These are phyloP conservation scores for Drosophila basisetae DNA, from an alignment of 2,888 invertebrate genomes.

Conservation along the genomic window DNA sequence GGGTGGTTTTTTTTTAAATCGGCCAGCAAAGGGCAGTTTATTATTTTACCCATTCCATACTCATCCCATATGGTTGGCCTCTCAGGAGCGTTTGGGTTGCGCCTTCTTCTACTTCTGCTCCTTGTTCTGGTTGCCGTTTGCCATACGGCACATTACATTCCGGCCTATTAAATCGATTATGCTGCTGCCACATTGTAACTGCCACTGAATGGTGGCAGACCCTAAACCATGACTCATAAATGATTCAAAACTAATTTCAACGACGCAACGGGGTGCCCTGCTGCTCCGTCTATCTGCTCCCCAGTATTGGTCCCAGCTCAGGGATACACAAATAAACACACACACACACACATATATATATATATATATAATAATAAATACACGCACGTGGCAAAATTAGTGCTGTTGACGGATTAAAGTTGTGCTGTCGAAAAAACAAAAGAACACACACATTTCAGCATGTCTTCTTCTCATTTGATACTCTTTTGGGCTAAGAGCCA, in stretches of 20 bases:
- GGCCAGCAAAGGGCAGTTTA: neutral
- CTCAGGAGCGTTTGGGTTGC: constrained; percentile 36
- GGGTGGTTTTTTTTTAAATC: constrained; percentile 28
- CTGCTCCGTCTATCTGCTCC: constrained; percentile 30
- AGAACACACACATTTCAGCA: constrained; percentile 23
- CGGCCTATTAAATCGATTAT: constrained; percentile 77
- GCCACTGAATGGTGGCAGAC: constrained; percentile 65
- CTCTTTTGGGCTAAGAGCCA: neutral
- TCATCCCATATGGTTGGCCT: constrained; percentile 53
- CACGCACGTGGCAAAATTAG: constrained; percentile 68
- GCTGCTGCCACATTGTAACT: constrained; percentile 49
- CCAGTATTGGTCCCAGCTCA: constrained; percentile 35
- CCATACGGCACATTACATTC: constrained; percentile 72
- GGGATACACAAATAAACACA: constrained; percentile 29
- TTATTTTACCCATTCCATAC: constrained; percentile 1
- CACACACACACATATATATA: constrained; percentile 37
- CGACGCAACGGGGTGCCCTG: constrained; percentile 63
- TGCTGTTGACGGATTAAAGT: constrained; percentile 69
- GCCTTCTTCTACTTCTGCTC: neutral
- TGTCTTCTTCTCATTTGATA: constrained; percentile 27
- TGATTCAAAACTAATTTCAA: constrained; percentile 81
- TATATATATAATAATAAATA: constrained; percentile 21
- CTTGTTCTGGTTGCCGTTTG: constrained; percentile 14
- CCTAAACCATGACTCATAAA: constrained; percentile 81
- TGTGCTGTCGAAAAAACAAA: constrained; percentile 26